A percentile compares a stretch with the other conserved stretches of the same genome.
These are phyloP conservation scores for Stenodema calcarata DNA, from an alignment of 2,888 invertebrate genomes.

Conservation along the genomic window DNA sequence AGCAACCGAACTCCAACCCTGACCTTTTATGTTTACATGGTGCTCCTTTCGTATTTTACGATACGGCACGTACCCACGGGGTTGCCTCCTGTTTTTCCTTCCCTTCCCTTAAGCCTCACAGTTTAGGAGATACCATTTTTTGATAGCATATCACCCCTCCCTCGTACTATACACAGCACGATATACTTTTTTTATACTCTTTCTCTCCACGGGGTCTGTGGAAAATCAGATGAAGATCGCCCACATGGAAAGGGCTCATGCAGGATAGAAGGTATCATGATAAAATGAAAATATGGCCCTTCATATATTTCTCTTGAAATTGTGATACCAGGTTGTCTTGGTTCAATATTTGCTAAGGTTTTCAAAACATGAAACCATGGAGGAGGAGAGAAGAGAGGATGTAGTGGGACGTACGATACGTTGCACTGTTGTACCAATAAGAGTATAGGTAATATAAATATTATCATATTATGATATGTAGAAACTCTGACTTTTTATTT, in stretches of 20 bases:
- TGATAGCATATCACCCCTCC: background rate
- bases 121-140: conserved; percentile 36
- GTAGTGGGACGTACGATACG: too few species aligned
- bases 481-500: too few species aligned
- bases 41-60: conserved; percentile 16
- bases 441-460: too few species aligned
- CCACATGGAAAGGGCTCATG: conserved; percentile 17
- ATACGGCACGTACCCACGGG: conserved; percentile 12
- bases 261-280: background rate
- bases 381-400: too few species aligned
- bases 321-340: background rate
- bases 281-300: background rate
- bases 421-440: too few species aligned
- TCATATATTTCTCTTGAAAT: background rate
- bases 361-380: background rate
- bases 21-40: conserved; percentile 37
- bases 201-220: background rate
- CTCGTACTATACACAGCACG: background rate
- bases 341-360: background rate
- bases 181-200: background rate
- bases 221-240: conserved; percentile 23
- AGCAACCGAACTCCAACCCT: background rate
- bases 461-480: too few species aligned
- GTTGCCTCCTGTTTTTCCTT: background rate
- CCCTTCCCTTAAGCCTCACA: background rate